Base-by-base conservation (phyloP, 2,888 invertebrate species). In the Prosopocoilus inquinatus region DNA sequence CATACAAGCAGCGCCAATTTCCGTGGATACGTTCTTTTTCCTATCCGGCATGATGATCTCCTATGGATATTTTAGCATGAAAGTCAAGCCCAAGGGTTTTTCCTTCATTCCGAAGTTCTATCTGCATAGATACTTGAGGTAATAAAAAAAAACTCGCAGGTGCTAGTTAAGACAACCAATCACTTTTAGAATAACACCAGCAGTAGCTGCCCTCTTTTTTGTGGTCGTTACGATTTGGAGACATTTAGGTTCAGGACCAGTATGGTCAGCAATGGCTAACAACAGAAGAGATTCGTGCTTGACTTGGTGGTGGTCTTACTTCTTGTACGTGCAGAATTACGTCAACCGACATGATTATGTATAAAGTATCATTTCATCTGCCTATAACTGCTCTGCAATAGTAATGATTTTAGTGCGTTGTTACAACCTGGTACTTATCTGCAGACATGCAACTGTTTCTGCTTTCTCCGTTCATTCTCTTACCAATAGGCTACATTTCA, bases 261-360 rank as follows among this genome's bases (percentile, higher is more conserved):
- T 53, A n/a, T 59, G 44, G 49, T 15, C 39, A 8, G 9, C 9
- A 8, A 11, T 33, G 2, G 15, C 45, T 13, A n/a, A 33, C 1
- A 36, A n/a, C 9, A 11, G 28, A 3, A 39, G 38, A 47, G 46
- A 53, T 1, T 48, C 41, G 7, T 59, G 59, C 53, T 9, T 35
- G 9, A 56, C 56, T 16, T 53, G 47, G 20, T 59, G 59, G 59
- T 59, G 59, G 59, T 12, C 47, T 3, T 56, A 41, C 15, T 59
- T 56, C 15, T 36, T 56, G 2, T 59, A 49, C 47, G 36, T 59
- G n/a, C 59, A 59, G 43, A 59, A 59, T 46, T 59, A 59, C 32
- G 46, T 46, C 9, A 59, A 59, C 43, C 41, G 44, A 20, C 20
- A 55, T 2, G 55, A 58, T n/a, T 47, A 55, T 39, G 58, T 58